Conservation (phyloP, 1,140 invertebrate genomes). For the Pemphigus obesinymphae region DNA sequence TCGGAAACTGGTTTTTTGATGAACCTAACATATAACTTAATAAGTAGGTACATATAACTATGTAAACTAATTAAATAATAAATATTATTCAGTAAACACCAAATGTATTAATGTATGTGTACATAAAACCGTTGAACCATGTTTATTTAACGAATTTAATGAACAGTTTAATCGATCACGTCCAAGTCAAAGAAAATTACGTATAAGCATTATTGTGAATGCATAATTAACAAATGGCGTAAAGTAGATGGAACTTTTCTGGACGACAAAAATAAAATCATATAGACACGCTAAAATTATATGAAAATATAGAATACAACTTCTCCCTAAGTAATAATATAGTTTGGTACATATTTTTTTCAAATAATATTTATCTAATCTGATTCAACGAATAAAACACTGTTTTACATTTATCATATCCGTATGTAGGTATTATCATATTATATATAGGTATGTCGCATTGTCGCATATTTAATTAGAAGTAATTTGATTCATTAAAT, state of each 20-base stretch:
- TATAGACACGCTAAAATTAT: background rate
- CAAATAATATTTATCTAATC: background rate
- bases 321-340: background rate
- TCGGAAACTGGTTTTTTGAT: background rate
- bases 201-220: background rate
- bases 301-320: background rate
- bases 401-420: too few species aligned
- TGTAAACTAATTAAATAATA: background rate
- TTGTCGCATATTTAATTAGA: too few species aligned
- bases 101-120: too few species aligned
- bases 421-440: too few species aligned
- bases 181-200: background rate
- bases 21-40: background rate
- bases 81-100: background rate
- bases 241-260: conserved; percentile 3
- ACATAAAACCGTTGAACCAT: background rate
- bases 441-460: too few species aligned
- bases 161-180: background rate
- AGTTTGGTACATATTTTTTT: background rate
- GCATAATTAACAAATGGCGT: background rate
- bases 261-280: background rate
- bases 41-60: background rate
- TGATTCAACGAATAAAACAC: background rate
- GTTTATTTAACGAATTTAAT: background rate
- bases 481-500: too few species aligned